These are phyloP conservation scores for Rhyacichthys aspro DNA, from an alignment of 2,797 vertebrate species.

Conservation along the genomic window DNA sequence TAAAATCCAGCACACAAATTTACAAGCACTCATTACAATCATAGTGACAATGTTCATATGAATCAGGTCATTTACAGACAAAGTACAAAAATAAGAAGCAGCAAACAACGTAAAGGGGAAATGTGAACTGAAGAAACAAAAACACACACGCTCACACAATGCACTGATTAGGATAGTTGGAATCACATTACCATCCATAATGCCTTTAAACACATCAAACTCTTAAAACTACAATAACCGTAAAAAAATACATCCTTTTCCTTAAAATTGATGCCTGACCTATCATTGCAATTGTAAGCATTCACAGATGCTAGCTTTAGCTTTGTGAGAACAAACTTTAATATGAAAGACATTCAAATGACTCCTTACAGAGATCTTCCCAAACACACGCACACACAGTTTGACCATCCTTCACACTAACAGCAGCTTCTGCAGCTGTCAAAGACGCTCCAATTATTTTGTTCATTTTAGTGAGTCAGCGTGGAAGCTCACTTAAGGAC, in stretches of 20 bases:
- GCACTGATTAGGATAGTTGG: slow-evolving; percentile 34
- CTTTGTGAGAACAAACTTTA: slow-evolving; percentile 63
- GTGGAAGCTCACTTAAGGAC: slow-evolving; percentile 55
- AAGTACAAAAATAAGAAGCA: slow-evolving; percentile 83
- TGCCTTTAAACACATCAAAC: slow-evolving; percentile 31
- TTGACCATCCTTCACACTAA: slow-evolving; percentile 17
- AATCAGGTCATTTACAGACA: slow-evolving; percentile 85
- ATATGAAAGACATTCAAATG: slow-evolving; percentile 35
- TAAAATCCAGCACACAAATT: slow-evolving; percentile 25
- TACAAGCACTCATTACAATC: slow-evolving; percentile 76
- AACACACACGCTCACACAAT: slow-evolving; percentile 13
- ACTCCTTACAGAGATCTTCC: slow-evolving; percentile 16
- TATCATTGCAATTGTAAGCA: slow-evolving; percentile 66
- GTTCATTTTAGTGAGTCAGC: slow-evolving; percentile 54
- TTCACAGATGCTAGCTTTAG: slow-evolving; percentile 71
- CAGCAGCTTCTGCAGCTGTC: slow-evolving; percentile 9
- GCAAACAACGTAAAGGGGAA: slow-evolving; percentile 79
- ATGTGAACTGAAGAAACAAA: slow-evolving; percentile 56
- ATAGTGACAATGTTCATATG: slow-evolving; percentile 59
- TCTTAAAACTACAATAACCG: slow-evolving; percentile 61
- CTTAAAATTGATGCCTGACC: slow-evolving; percentile 70
- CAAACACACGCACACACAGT: slow-evolving; percentile 7
- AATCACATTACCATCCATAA: slow-evolving; percentile 33
- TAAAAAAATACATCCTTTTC: slow-evolving; percentile 76
- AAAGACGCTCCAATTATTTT: slow-evolving; percentile 37